Conservation (phyloP, 2,113 vertebrate genomes). For the Bambusicola thoracicus region DNA sequence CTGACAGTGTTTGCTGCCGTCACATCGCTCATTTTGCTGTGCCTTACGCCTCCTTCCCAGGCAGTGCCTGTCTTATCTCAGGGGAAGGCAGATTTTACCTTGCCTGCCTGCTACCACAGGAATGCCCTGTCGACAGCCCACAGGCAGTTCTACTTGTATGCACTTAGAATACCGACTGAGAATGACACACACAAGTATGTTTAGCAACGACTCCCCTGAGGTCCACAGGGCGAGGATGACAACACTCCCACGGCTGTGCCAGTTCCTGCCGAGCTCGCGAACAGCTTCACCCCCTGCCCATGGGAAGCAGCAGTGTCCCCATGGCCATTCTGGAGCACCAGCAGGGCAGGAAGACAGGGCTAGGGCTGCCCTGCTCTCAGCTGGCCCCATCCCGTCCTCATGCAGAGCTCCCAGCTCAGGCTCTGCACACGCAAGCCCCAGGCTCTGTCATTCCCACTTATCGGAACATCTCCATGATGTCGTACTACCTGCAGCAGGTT, state of each 20-base stretch:
- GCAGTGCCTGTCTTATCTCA: neutral
- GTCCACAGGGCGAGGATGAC: neutral
- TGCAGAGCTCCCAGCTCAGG: rapidly evolving
- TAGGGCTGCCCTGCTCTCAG: rapidly evolving
- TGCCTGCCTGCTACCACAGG: neutral
- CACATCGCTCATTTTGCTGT: neutral
- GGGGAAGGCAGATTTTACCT: neutral
- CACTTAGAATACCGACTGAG: neutral
- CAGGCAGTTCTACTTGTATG: neutral
- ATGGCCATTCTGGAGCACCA: rapidly evolving
- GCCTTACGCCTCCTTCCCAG: neutral
- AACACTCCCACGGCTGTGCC: neutral
- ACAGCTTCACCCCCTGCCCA: neutral
- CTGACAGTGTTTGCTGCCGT: rapidly evolving
- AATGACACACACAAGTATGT: neutral
- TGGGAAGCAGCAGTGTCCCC: rapidly evolving
- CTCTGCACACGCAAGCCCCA: neutral
- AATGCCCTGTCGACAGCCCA: neutral
- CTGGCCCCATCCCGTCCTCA: rapidly evolving
- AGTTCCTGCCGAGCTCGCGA: neutral
- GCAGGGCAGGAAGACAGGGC: neutral
- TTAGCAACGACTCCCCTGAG: neutral
- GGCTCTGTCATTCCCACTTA: neutral
- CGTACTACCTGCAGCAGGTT: neutral
- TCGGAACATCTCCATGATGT: neutral